Conservation (phyloP, 2,113 vertebrate species). For the Arizona elegans region DNA sequence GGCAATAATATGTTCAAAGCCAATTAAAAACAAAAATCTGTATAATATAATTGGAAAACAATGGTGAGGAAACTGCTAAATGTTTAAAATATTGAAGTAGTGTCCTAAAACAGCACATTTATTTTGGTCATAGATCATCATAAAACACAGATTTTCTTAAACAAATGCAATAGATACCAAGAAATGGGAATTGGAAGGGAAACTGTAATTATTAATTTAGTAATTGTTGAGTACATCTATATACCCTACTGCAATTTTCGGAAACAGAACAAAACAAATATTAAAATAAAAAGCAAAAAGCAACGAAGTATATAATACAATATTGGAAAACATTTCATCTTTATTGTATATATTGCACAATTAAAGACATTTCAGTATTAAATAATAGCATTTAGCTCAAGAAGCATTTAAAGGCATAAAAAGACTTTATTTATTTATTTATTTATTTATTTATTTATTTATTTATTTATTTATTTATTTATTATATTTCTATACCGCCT, state of each 20-base stretch:
- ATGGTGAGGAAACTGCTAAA: neutral
- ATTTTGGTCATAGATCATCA: neutral
- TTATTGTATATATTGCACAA: neutral
- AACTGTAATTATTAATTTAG: neutral
- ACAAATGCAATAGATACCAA: neutral
- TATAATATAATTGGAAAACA: slow-evolving; percentile 20
- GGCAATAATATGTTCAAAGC: neutral
- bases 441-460: too few relatives aligned
- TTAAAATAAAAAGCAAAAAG: neutral
- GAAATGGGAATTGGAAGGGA: neutral
- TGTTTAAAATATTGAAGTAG: neutral
- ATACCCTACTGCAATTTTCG: neutral
- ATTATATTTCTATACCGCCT: too few relatives aligned
- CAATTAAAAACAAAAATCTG: neutral
- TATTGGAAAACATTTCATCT: neutral
- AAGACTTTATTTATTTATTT: too few relatives aligned
- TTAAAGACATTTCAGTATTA: neutral
- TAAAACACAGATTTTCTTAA: neutral
- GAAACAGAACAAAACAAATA: neutral
- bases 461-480: too few relatives aligned
- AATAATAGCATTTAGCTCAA: neutral
- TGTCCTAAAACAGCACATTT: neutral
- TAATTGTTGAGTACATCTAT: neutral
- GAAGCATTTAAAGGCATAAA: neutral
- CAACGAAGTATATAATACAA: neutral